Evolutionary conservation across 2,888 invertebrate species (phyloP), one percentile per base, ranked within the genome.

Genomic region (Antheraea yamamai): DNA sequence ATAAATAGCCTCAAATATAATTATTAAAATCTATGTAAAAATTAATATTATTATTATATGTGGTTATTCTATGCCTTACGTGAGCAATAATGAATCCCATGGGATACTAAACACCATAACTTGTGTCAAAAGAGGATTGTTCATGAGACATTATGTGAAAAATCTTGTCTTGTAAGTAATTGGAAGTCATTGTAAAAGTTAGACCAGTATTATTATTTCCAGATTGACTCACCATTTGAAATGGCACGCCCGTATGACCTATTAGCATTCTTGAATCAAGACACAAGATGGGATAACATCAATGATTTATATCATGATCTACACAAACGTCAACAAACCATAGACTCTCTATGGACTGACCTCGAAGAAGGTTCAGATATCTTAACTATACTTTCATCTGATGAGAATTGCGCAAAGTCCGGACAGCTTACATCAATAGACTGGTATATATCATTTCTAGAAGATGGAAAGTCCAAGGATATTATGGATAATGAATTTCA

Each of bases 201-300:
- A 64, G 23, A 64, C 3, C 23, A 61, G 12, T 1, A 64, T 26
- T 64, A 75, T 72, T 64, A 75, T 73, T 85, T 95, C 76, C 90
- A 97, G 97, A 88, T 96, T 82, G 96, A 97, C 84, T 97, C 97
- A 6, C 96, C 97, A 7, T 97, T 97, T 90, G 95, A 96, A 88
- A 92, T 98, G 91, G 95, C 96, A 61, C 95, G 96, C 51, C 97
- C 97, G 0, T 96, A 97, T 84, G 97, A 98, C 88, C 92, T 98
- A 71, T 91, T 97, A 75, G 96, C 97, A 4, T 96, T 98, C 82
- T 89, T 98, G 83, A 97, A 97, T 78, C 98, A 98, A 92, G 97
- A 97, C 84, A 96, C 96, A 66, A 92, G 97, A 39, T 96, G 96
- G 86, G 94, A 95, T 73, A 95, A 95, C 77, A 95, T 97, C 72